These are phyloP conservation scores for Andrena fulva DNA, from an alignment of 2,888 invertebrate species.

Conservation along the genomic window DNA sequence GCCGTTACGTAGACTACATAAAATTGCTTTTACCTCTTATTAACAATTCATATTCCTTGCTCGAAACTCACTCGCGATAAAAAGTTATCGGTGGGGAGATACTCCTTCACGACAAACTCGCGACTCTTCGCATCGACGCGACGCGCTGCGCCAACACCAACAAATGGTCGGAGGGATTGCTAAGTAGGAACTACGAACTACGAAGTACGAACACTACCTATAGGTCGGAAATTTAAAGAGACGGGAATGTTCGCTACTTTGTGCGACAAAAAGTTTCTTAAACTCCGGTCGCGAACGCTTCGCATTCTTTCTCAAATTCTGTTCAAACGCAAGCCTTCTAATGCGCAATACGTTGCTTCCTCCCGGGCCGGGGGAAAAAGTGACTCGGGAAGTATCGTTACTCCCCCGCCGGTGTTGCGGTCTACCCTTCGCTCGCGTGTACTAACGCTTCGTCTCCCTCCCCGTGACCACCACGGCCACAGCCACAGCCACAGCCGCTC, in stretches of 20 bases:
- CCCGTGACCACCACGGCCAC: not conserved
- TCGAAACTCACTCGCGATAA: slow-evolving; percentile 80
- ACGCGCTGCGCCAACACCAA: not conserved
- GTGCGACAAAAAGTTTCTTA: not conserved
- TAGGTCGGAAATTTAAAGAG: not conserved
- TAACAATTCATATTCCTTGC: slow-evolving; percentile 84
- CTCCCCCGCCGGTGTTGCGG: slow-evolving; percentile 9
- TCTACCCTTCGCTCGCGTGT: slow-evolving; percentile 17
- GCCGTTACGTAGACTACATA: slow-evolving; percentile 83
- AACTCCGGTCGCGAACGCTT: not conserved
- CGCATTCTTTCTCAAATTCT: not conserved
- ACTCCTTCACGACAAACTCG: slow-evolving; percentile 38
- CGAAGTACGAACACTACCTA: not conserved
- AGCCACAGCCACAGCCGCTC: too few species aligned
- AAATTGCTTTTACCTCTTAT: slow-evolving; percentile 84
- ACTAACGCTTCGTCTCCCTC: slow-evolving; percentile 17
- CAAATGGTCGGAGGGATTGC: not conserved
- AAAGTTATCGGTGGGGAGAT: slow-evolving; percentile 81
- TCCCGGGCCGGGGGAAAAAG: slow-evolving; percentile 5
- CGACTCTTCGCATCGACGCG: not conserved
- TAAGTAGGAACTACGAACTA: not conserved
- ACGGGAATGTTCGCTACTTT: not conserved
- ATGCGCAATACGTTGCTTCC: not conserved
- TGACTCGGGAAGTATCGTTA: slow-evolving; percentile 6
- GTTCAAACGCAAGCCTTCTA: not conserved